Evolutionary conservation across 2,113 vertebrate species (phyloP), one percentile per base, ranked within the genome.

Genomic region (Rafetus swinhoei): DNA sequence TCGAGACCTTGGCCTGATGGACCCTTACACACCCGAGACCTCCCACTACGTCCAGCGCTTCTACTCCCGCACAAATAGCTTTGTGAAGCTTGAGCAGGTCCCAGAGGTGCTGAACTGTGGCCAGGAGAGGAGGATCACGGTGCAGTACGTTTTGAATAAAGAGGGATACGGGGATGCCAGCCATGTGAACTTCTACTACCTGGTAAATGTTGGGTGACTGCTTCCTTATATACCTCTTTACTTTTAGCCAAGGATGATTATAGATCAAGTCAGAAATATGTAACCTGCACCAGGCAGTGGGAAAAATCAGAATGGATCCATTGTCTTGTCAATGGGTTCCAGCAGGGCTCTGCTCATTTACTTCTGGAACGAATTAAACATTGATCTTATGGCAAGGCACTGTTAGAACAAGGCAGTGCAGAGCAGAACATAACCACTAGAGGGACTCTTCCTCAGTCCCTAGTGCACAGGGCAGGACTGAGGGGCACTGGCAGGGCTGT

Each of bases 21-120:
- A 80, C 0, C 52, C 93, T 22, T 16, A 96, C 0, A 89, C 97
- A 16, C 55, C 86, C 2, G 94, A 95, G 4, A 85, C 56, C 16
- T 72, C 54, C 1, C 92, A 95, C 55, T 54, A 35, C 3, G 90
- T 97, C n/a, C 53, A 1, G 1, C 97, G 97, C 65, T 98, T 98
- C 87, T 98, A 98, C 95, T 98, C 98, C 7, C 13, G 60, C 9
- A 97, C 96, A 9, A 96, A 74, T 69, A 98, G 98, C 87, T 98
- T 98, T 90, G 56, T 98, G 81, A 97, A 96, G 91, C 96, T 98
- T 0, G 79, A 96, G 50, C 95, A 91, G 1, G 92, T 97, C 60
- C 14, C 15, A 16, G 92, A 96, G 90, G 50, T 94, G 53, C 95
- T 98, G 90, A 95, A 59, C 13, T 98, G 98, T 72, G 92, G 93